Conservation (phyloP, 2,113 vertebrate genomes). For the Peromyscus californicus region DNA sequence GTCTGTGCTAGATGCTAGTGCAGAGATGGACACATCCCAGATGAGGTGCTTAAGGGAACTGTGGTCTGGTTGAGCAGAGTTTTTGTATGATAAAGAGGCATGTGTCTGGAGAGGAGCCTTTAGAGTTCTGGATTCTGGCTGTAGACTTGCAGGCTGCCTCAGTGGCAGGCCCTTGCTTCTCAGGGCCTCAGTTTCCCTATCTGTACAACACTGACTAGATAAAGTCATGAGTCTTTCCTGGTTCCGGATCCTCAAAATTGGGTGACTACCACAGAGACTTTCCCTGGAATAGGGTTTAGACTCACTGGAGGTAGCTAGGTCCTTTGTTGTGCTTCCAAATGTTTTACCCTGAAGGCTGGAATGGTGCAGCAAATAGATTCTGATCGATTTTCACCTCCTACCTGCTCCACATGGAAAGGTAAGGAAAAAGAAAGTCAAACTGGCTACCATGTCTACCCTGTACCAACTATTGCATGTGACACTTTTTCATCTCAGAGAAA, state of each 20-base stretch:
- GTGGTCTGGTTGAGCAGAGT: background rate
- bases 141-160: background rate
- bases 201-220: background rate
- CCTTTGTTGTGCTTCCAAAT: background rate
- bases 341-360: constrained; percentile 21
- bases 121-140: background rate
- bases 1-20: background rate
- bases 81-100: background rate
- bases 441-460: background rate
- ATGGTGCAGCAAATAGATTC: constrained; percentile 3
- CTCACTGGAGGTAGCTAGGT: background rate
- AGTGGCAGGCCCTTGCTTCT: background rate
- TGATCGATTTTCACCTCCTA: constrained; percentile 46
- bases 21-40: background rate
- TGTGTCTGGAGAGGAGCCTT: background rate
- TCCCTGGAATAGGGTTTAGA: background rate
- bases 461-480: background rate
- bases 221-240: background rate
- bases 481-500: background rate
- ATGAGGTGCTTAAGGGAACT: background rate
- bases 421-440: background rate
- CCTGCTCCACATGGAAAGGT: constrained; percentile 5
- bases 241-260: background rate
- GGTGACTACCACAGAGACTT: too few relatives aligned
- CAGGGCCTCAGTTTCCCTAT: background rate